Base-by-base conservation (phyloP, 2,113 vertebrate species). In the Vulpes ferrilata region DNA sequence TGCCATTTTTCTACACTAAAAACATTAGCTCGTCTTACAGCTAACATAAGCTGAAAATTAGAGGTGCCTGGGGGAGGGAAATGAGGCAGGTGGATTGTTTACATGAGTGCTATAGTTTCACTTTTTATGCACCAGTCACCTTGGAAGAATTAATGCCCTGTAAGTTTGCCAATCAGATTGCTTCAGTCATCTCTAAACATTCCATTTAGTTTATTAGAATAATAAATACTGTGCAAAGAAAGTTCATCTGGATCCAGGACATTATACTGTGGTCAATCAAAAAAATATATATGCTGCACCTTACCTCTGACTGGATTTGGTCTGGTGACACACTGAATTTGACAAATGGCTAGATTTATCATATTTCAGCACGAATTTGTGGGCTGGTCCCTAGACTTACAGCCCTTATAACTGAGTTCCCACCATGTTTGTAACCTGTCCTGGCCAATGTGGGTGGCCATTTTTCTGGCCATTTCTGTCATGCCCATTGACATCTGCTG, bases 71-170 rank as follows among this genome's bases (percentile, higher is more conserved):
- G 88, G 97, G 95, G 96, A 97, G 96, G 92, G 96, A 96, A 97
- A 93, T 71, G 92, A 96, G 92, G 96, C 92, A 59, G 92, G 97
- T 92, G 93, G 97, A 96, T 98, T 98, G 97, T 98, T 98, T 97
- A 98, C 85, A 96, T 93, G 97, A 97, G 96, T 96, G 93, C 93
- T 98, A 96, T 97, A 96, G 98, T 98, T 98, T 98, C 97, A 97
- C 97, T 97, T 96, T 92, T 96, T 97, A 96, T 97, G 92, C 92
- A 96, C 65, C 93, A 97, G 97, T 97, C 96, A 97, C 95, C 96
- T 97, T 98, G 96, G 96, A 98, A 98, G 92, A 98, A 98, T 98
- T 92, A 96, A 97, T 98, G 96, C 83, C 92, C 96, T 98, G 95
- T 97, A 95, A 76, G 84, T 93, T 91, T 97, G 97, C 97, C 97